Conservation (phyloP, 35 echinoderm and acorn worm species). For the Hemicentrotus pulcherrimus region DNA sequence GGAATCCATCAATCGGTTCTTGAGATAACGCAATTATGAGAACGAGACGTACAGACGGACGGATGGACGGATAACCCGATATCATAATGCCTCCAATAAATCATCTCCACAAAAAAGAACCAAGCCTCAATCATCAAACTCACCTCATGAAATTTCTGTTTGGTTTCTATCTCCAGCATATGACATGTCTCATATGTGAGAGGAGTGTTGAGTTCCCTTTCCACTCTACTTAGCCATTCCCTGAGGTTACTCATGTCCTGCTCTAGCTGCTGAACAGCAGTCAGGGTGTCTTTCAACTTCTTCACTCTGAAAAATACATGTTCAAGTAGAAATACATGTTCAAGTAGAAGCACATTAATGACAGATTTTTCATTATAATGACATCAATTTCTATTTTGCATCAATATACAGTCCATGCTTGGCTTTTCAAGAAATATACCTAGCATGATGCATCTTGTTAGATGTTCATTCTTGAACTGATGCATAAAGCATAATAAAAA, state of each 20-base stretch:
- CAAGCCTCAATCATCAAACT: neutral
- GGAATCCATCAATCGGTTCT: too few relatives aligned
- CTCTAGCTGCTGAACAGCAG: constrained; percentile 92
- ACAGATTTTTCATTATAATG: neutral
- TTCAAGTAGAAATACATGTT: neutral
- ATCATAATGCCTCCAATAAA: too few relatives aligned
- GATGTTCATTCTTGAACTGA: too few relatives aligned
- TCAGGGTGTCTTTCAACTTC: constrained; percentile 92
- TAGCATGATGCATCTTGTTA: too few relatives aligned
- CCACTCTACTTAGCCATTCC: constrained; percentile 86
- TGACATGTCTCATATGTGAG: constrained; percentile 86
- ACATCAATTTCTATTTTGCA: neutral
- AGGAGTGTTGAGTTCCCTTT: constrained; percentile 82
- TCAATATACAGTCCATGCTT: neutral
- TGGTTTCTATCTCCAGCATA: constrained; percentile 78
- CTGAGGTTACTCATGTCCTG: constrained; percentile 83
- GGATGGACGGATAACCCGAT: too few relatives aligned
- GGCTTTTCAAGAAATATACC: too few relatives aligned
- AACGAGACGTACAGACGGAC: too few relatives aligned
- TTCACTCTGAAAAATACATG: constrained; percentile 65
- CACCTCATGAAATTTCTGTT: constrained; percentile 59
- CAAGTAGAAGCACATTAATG: neutral
- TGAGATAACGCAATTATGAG: too few relatives aligned
- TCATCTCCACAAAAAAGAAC: neutral
- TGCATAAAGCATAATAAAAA: too few relatives aligned